A percentile compares a stretch with the other conserved stretches of the same genome.
Evolutionary conservation across 2,888 invertebrate species (phyloP).

Genomic region (Hirtodrosophila confusa): DNA sequence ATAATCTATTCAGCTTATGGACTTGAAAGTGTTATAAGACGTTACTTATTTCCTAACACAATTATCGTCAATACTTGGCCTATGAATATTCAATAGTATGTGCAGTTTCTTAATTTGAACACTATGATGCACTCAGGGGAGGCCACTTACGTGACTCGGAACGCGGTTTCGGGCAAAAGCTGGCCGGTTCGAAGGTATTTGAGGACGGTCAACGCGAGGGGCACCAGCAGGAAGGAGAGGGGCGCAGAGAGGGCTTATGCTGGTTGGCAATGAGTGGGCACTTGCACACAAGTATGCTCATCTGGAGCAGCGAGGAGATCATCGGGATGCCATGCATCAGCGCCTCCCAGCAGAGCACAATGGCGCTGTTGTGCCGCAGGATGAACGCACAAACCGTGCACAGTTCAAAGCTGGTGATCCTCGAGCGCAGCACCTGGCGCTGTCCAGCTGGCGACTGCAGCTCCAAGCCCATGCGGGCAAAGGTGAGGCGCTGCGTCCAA

Average conservation of each 20-base stretch:
- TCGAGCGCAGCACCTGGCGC: conserved; percentile 17
- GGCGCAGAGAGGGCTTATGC: conserved; percentile 19
- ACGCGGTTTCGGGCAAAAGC: conserved; percentile 48
- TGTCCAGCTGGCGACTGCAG: conserved; percentile 3
- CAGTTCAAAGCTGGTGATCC: conserved; percentile 49
- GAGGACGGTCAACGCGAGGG: conserved; percentile 40
- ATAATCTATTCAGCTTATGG: too few species aligned
- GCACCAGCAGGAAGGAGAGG: conserved; percentile 48
- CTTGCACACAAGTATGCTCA: conserved; percentile 48
- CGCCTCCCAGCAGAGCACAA: conserved; percentile 57
- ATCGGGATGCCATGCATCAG: conserved; percentile 60
- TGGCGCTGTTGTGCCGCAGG: conserved; percentile 39
- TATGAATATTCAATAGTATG: too few species aligned
- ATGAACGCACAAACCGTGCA: conserved; percentile 57
- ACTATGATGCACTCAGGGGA: too few species aligned
- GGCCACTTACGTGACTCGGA: conserved; percentile 45
- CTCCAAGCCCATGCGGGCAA: conserved; percentile 50
- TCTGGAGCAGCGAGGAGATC: conserved; percentile 55
- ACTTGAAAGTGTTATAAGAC: too few species aligned
- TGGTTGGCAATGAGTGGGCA: conserved; percentile 32
- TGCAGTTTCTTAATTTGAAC: too few species aligned
- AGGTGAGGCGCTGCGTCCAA: conserved; percentile 48
- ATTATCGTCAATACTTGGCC: too few species aligned
- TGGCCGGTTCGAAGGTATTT: conserved; percentile 27
- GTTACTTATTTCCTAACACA: too few species aligned